Conservation (phyloP, 2,888 invertebrate species). For the Andrena camellia region DNA sequence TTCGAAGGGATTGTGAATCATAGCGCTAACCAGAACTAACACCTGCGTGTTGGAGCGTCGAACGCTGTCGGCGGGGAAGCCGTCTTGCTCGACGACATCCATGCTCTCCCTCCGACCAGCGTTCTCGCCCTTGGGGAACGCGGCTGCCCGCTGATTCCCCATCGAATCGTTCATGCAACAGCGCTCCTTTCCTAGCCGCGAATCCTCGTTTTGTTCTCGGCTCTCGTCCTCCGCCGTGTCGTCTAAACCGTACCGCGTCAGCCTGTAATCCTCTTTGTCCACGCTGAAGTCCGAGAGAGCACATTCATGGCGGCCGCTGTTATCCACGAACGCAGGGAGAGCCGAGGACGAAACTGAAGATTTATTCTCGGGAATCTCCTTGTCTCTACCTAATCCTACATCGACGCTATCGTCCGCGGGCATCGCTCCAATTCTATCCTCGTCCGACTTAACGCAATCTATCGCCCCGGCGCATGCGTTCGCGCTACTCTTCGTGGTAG, state of each 20-base stretch:
- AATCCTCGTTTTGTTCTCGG: conserved; percentile 13
- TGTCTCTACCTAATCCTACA: conserved; percentile 26
- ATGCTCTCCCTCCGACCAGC: conserved; percentile 15
- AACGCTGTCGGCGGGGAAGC: conserved; percentile 22
- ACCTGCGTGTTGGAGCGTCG: conserved; percentile 50
- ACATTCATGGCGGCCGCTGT: conserved; percentile 64
- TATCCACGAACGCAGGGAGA: conserved; percentile 21
- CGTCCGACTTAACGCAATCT: conserved; percentile 14
- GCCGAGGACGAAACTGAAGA: conserved; percentile 39
- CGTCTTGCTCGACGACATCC: conserved; percentile 18
- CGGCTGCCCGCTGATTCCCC: neutral
- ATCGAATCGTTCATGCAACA: conserved; percentile 13
- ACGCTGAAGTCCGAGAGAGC: conserved; percentile 69
- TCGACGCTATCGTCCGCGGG: conserved; percentile 18
- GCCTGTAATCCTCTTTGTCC: conserved; percentile 67
- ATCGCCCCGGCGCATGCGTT: neutral
- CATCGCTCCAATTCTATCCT: neutral
- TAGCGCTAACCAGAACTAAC: conserved; percentile 54
- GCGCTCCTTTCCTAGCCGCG: neutral
- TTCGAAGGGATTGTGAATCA: conserved; percentile 59
- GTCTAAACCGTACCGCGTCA: conserved; percentile 60
- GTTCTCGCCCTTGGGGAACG: neutral
- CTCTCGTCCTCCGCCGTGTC: conserved; percentile 41
- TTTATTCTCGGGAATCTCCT: conserved; percentile 29
- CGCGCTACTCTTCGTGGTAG: neutral